A percentile compares a stretch with the other conserved stretches of the same genome.
Conservation (phyloP, 2,888 invertebrate species). For the Deroplatys truncata region DNA sequence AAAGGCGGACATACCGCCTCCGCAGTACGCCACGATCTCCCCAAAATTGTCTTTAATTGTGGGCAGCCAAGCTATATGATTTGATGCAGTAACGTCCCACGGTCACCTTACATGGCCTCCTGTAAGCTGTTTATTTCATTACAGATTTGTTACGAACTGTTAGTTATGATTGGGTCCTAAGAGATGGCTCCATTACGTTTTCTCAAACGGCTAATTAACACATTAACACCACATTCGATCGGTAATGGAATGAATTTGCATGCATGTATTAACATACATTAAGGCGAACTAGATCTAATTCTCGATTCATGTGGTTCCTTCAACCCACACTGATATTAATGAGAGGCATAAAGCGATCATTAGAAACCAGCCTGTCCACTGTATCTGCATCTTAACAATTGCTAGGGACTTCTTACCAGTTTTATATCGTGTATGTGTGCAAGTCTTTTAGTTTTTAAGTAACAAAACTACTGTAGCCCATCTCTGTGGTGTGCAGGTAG, state of each 20-base stretch:
- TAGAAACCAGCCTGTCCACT: background rate
- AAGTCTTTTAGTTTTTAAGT: too few species aligned
- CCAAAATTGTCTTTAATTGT: too few species aligned
- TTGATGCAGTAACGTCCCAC: background rate
- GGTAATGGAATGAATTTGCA: background rate
- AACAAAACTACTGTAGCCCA: too few species aligned
- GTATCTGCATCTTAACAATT: too few species aligned
- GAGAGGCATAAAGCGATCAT: background rate
- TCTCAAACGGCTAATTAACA: background rate
- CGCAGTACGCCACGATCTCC: too few species aligned
- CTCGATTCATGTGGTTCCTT: background rate
- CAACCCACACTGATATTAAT: background rate
- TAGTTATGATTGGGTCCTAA: too few species aligned
- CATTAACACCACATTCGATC: background rate
- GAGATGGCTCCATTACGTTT: too few species aligned
- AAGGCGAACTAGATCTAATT: background rate
- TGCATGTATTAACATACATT: background rate
- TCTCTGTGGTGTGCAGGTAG: too few species aligned
- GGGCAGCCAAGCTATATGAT: too few species aligned
- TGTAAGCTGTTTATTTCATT: background rate
- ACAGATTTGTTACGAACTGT: background rate
- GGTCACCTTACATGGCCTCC: background rate
- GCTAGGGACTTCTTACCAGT: too few species aligned
- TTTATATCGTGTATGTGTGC: too few species aligned
- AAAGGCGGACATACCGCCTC: too few species aligned